These are phyloP conservation scores for Linyphia triangularis DNA, from an alignment of 2,888 invertebrate species.

Conservation along the genomic window DNA sequence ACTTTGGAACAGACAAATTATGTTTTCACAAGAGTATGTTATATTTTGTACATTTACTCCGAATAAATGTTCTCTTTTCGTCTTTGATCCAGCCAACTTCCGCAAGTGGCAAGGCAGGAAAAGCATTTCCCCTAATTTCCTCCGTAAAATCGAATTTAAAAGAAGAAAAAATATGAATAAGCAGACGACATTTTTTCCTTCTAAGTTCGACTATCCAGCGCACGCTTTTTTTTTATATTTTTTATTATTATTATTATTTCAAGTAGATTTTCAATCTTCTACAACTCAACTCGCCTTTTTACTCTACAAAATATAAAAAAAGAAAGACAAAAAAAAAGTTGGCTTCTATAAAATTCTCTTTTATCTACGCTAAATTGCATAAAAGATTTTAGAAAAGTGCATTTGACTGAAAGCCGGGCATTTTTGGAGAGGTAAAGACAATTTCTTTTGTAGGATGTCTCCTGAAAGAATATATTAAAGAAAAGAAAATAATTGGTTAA, in stretches of 20 bases:
- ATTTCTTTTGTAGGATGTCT: too few species aligned
- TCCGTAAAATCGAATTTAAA: conserved; percentile 33
- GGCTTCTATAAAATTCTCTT: not conserved
- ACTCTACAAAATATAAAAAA: not conserved
- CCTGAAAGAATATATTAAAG: too few species aligned
- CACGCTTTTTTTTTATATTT: not conserved
- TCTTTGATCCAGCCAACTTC: conserved; percentile 5
- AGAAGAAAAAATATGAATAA: not conserved
- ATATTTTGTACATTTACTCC: not conserved
- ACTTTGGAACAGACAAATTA: too few species aligned
- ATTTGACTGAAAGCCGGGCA: too few species aligned
- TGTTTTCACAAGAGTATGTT: not conserved
- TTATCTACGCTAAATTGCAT: not conserved
- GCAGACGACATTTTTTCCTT: not conserved
- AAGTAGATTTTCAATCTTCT: too few species aligned
- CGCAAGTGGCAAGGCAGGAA: conserved; percentile 20
- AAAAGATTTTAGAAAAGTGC: not conserved
- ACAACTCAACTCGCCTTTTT: not conserved
- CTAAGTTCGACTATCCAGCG: not conserved
- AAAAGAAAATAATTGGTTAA: too few species aligned
- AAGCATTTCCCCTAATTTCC: conserved; percentile 47
- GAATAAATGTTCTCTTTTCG: not conserved
- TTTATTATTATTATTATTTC: too few species aligned
- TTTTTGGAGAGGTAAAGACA: too few species aligned
- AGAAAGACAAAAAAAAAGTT: not conserved